Conservation (phyloP, 2,888 invertebrate genomes). For the Agriopis aurantiaria region DNA sequence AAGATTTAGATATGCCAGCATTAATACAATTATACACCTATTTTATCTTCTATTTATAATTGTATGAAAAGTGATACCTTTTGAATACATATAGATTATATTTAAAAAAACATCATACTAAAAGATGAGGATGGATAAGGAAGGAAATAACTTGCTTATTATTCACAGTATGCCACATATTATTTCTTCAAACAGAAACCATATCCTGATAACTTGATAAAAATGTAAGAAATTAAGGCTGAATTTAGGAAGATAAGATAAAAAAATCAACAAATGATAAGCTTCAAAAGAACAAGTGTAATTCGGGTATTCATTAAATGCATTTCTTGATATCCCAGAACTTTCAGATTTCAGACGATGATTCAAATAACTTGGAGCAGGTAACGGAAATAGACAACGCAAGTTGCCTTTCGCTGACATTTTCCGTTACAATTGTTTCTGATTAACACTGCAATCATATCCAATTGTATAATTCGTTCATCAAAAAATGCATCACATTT, state of each 20-base stretch:
- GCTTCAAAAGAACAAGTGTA: background rate
- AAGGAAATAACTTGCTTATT: background rate
- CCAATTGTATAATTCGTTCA: background rate
- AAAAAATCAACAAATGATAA: background rate
- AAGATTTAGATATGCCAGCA: conserved; percentile 1
- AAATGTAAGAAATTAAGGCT: background rate
- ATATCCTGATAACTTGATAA: conserved; percentile 7
- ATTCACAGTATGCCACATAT: background rate
- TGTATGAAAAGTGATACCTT: background rate
- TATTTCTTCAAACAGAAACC: background rate
- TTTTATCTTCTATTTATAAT: background rate
- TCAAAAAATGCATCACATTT: background rate
- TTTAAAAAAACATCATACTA: no score
- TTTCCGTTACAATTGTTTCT: background rate
- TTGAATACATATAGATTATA: background rate
- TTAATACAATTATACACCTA: conserved; percentile 1
- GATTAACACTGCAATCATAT: background rate
- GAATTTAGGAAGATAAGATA: conserved; percentile 17
- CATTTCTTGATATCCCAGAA: background rate
- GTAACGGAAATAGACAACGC: conserved; percentile 3
- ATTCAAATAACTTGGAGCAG: conserved; percentile 2
- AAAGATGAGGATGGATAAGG: no score
- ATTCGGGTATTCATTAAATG: background rate
- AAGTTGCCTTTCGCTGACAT: background rate
- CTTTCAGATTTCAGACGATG: background rate